A percentile compares a stretch with the other conserved stretches of the same genome.
Conservation (phyloP, 2,113 vertebrate species). For the Chaetura pelagica region DNA sequence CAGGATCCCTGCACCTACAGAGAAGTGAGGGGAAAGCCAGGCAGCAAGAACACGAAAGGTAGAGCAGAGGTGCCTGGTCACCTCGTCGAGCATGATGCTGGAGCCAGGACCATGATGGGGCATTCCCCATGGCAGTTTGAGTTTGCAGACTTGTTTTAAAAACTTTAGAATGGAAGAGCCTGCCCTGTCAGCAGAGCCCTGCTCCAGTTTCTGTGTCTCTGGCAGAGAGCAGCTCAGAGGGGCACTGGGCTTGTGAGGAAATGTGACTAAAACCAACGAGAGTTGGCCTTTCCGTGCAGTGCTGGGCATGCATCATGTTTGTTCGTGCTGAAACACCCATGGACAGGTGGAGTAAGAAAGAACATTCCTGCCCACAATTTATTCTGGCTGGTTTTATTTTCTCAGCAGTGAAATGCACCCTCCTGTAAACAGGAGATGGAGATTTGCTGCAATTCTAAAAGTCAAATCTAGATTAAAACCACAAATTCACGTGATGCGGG, state of each 20-base stretch:
- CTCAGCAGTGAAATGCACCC: neutral
- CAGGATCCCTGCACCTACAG: neutral
- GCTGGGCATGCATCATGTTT: accelerated
- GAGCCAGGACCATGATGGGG: neutral
- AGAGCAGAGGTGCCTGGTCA: neutral
- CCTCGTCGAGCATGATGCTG: accelerated
- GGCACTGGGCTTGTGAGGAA: neutral
- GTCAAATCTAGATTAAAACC: conserved; percentile 31
- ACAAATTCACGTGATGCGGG: neutral
- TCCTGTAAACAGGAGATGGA: neutral
- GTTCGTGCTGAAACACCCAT: neutral
- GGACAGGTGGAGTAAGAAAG: neutral
- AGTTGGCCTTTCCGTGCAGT: accelerated
- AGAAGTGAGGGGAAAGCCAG: neutral
- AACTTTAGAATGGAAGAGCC: neutral
- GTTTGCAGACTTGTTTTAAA: neutral
- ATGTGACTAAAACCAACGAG: neutral
- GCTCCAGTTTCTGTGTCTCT: neutral
- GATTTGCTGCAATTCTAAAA: conserved; percentile 38
- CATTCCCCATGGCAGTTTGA: neutral
- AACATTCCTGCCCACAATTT: neutral
- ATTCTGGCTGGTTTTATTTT: neutral
- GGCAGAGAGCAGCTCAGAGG: neutral
- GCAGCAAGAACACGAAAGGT: accelerated
- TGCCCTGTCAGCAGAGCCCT: neutral